Percentiles rank a stretch among this genome's conserved stretches.
phyloP scores from a whole-genome alignment of 37 sponge, comb jelly and placozoan species.

The Lycopodina hypogea region DNA sequence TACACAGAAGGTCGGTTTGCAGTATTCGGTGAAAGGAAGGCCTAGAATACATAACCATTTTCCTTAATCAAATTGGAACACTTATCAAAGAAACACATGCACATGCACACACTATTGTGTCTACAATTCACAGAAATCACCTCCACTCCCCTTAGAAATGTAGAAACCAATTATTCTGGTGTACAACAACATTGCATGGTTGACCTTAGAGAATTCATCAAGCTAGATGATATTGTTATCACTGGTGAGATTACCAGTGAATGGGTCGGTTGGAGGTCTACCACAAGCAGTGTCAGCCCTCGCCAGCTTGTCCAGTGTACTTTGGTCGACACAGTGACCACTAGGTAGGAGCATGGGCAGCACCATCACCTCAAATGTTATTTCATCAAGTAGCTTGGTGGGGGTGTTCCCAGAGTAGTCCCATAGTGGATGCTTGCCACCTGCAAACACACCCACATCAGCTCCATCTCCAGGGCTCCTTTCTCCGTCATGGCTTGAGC shows the following conservation, averaged over 20 bases:
- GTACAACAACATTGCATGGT: too few relatives aligned
- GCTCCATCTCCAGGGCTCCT: neutral
- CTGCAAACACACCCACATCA: neutral
- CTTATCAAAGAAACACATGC: neutral
- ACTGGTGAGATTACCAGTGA: conserved; percentile 52
- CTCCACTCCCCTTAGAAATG: too few relatives aligned
- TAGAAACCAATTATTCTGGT: too few relatives aligned
- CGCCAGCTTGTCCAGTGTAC: conserved; percentile 55
- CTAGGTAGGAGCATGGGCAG: conserved; percentile 79
- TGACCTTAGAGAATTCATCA: too few relatives aligned
- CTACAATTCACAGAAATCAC: too few relatives aligned
- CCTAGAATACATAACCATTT: conserved; percentile 1
- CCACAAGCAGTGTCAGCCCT: conserved; percentile 48
- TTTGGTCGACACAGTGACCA: conserved; percentile 76
- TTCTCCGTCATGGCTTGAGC: too few relatives aligned
- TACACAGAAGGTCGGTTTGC: conserved; percentile 46
- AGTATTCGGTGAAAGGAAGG: conserved; percentile 32
- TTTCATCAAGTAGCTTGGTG: conserved; percentile 49
- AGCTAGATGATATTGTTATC: too few relatives aligned
- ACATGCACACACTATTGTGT: too few relatives aligned
- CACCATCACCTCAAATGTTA: conserved; percentile 73
- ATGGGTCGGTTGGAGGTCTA: conserved; percentile 71
- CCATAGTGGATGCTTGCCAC: neutral
- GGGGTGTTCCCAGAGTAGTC: conserved; percentile 5
- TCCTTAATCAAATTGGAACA: conserved; percentile 4